These are phyloP conservation scores for Sceloporus undulatus DNA, from an alignment of 2,113 vertebrate genomes.

Conservation along the genomic window DNA sequence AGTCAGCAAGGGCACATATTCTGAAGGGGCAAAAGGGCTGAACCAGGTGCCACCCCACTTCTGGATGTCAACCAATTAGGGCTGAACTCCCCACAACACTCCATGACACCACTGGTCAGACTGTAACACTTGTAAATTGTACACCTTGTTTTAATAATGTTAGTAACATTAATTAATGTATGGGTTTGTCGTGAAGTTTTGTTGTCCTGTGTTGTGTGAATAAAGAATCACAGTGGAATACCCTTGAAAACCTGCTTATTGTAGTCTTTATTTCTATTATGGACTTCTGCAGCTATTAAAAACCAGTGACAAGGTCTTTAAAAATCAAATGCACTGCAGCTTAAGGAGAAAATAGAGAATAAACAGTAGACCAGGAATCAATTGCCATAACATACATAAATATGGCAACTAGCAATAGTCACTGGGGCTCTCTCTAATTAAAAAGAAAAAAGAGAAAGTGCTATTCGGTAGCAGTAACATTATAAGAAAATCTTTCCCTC, in stretches of 20 bases:
- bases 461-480: conserved; percentile 23
- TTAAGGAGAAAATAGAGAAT: not conserved
- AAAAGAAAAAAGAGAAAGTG: conserved; percentile 16
- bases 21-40: no score
- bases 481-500: conserved; percentile 14
- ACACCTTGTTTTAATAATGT: no score
- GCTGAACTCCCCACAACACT: no score
- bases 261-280: conserved; percentile 33
- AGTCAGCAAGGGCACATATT: no score
- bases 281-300: not conserved
- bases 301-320: not conserved
- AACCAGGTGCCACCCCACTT: no score
- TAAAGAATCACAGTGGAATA: not conserved
- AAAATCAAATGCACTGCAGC: not conserved
- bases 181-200: not conserved
- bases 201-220: not conserved
- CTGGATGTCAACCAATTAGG: no score
- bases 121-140: no score
- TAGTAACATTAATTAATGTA: no score
- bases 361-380: conserved; percentile 23
- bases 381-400: conserved; percentile 56
- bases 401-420: conserved; percentile 33
- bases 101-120: no score
- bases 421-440: not conserved
- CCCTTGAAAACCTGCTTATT: not conserved